Evolutionary conservation across 1,140 invertebrate genomes (phyloP), one percentile per base, ranked within the genome.

Genomic region (Gryon sp.): DNA sequence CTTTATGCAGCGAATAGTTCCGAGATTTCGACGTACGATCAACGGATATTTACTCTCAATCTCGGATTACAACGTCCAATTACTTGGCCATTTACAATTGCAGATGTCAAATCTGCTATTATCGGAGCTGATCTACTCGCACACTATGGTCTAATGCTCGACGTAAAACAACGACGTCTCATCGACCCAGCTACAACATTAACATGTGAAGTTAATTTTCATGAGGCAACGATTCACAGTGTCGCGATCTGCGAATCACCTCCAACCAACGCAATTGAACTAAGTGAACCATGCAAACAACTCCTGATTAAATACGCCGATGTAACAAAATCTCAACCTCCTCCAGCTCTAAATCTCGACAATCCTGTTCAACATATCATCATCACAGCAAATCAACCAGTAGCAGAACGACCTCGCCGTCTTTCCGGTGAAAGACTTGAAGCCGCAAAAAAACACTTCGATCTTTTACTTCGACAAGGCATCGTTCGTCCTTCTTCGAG

Each of bases 71-170:
- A 18, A 6, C 16, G 41, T 1, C n/a, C 14, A 22, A 6, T 45
- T 11, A 19, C n/a, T 4, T 45, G 19, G 41, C n/a, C 15, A 8
- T 45, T 45, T 12, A 45, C 6, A 1, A 3, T 45, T 7, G 41
- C 41, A 2, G 30, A 32, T 32, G 30, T 32, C 4, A n/a, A 7
- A 11, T 11, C 6, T 24, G 76, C 87, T 0, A 87, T 88, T 2
- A 72, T 87, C 0, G 85, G 85, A 28, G 85, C 86, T 5, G 84
- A 88, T 66, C 83, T 88, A 34, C 46, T 89, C n/a, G 15, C 32
- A 0, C 26, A 80, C 60, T 82, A 73, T 53, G 57, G 74, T 5
- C 40, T 88, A 16, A 9, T 83, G 11, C 76, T 86, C 0, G 83
- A 87, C 63, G 11, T 84, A n/a, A 28, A 53, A 5, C 30, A 62